Evolutionary conservation across 2,888 invertebrate species (phyloP).

Genomic region (Drosophila buzzatii): DNA sequence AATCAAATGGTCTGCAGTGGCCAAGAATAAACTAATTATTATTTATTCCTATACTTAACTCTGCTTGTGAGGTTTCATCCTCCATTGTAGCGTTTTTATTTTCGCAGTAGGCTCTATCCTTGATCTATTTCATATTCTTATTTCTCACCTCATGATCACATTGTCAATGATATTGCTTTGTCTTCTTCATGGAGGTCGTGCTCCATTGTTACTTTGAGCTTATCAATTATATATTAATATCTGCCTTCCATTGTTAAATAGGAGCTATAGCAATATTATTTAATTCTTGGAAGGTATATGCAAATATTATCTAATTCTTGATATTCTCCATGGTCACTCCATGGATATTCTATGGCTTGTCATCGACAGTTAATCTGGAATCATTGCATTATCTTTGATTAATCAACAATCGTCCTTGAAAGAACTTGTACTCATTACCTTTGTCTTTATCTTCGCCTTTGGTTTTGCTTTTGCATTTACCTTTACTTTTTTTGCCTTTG

Average conservation of each 20-base stretch:
- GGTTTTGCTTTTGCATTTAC: background rate
- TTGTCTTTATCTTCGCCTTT: background rate
- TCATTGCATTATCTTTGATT: background rate
- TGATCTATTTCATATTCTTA: background rate
- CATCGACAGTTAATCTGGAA: background rate
- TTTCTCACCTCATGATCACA: background rate
- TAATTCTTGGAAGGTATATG: background rate
- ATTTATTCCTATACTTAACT: background rate
- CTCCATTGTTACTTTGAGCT: background rate
- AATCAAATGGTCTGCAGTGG: background rate
- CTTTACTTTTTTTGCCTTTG: background rate
- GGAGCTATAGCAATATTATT: no score
- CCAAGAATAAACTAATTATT: background rate
- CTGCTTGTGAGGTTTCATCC: background rate
- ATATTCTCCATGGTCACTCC: background rate
- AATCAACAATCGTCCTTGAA: background rate
- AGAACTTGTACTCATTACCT: no score
- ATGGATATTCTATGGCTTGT: background rate
- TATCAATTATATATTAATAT: background rate
- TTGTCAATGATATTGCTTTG: background rate
- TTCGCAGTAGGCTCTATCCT: background rate
- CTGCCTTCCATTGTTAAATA: background rate
- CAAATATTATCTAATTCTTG: background rate
- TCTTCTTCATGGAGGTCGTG: background rate
- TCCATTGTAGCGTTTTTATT: background rate